phyloP scores from a whole-genome alignment of 1,140 invertebrate species.

The Hylyphantes graminicola region DNA sequence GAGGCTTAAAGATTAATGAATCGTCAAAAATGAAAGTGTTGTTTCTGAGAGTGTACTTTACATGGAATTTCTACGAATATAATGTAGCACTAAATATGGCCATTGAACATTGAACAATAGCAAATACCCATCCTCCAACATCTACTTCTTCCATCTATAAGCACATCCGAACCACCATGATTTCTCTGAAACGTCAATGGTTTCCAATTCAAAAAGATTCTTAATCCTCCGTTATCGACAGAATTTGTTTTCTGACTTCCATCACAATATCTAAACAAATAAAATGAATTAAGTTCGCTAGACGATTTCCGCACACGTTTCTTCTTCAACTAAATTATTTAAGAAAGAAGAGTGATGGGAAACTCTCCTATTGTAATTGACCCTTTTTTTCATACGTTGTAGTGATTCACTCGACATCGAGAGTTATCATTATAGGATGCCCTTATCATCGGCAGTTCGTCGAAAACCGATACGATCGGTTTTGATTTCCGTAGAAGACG shows the following conservation, averaged over 20 bases:
- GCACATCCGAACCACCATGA: slow-evolving; percentile 11
- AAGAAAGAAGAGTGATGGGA: no score
- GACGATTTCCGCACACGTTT: no score
- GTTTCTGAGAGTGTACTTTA: no score
- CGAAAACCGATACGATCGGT: slow-evolving; percentile 27
- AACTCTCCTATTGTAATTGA: no score
- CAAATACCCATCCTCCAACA: slow-evolving; percentile 8
- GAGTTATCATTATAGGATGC: slow-evolving; percentile 30
- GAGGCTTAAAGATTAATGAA: no score
- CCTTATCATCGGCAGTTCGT: slow-evolving; percentile 22
- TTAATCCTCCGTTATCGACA: slow-evolving; percentile 36
- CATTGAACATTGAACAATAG: slow-evolving; percentile 19
- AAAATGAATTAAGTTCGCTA: no score
- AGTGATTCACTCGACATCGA: background rate
- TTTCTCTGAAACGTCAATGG: slow-evolving; percentile 47
- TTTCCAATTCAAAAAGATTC: slow-evolving; percentile 5
- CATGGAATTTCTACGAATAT: background rate
- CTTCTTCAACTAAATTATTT: no score
- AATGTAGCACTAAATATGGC: background rate
- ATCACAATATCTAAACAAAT: background rate
- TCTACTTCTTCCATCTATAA: background rate
- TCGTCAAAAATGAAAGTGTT: no score
- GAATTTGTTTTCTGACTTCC: slow-evolving; percentile 5
- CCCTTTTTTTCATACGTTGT: no score
- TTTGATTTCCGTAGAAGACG: slow-evolving; percentile 27